Conservation (phyloP, 2,797 vertebrate genomes). For the Mallotus villosus region DNA sequence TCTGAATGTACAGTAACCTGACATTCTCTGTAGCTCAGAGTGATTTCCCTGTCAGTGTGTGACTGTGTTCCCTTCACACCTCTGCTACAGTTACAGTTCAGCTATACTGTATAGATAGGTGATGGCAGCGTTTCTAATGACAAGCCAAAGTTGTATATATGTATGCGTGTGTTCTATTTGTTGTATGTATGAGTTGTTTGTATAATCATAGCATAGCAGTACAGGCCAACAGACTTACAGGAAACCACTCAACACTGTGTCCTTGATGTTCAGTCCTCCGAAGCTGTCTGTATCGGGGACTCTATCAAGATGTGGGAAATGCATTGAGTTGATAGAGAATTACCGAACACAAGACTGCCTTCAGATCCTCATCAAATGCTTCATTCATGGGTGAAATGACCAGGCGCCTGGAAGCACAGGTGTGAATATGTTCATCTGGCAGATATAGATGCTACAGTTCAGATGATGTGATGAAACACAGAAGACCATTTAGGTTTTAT, state of each 20-base stretch:
- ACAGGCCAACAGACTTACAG: too few species aligned
- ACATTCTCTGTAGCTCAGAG: neutral
- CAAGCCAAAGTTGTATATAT: neutral
- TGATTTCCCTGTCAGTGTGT: too few species aligned
- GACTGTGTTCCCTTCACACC: too few species aligned
- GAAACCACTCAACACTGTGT: too few species aligned
- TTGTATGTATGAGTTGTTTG: too few species aligned
- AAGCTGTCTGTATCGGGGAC: too few species aligned
- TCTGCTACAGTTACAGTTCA: too few species aligned
- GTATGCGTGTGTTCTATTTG: too few species aligned
- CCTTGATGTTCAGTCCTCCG: too few species aligned
- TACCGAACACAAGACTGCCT: constrained; percentile 18
- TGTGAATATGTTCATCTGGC: constrained; percentile 74
- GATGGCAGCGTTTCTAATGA: neutral
- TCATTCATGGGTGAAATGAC: constrained; percentile 79
- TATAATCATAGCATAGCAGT: too few species aligned
- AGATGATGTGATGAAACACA: constrained; percentile 71
- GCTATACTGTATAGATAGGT: too few species aligned
- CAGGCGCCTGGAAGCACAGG: constrained; percentile 71
- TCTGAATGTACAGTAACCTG: neutral
- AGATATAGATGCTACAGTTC: constrained; percentile 49
- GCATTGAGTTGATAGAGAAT: neutral
- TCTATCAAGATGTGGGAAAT: neutral
- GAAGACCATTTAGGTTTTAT: constrained; percentile 54
- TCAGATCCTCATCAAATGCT: constrained; percentile 76